Evolutionary conservation across 2,113 vertebrate species (phyloP).

Genomic region (Nerophis lumbriciformis): DNA sequence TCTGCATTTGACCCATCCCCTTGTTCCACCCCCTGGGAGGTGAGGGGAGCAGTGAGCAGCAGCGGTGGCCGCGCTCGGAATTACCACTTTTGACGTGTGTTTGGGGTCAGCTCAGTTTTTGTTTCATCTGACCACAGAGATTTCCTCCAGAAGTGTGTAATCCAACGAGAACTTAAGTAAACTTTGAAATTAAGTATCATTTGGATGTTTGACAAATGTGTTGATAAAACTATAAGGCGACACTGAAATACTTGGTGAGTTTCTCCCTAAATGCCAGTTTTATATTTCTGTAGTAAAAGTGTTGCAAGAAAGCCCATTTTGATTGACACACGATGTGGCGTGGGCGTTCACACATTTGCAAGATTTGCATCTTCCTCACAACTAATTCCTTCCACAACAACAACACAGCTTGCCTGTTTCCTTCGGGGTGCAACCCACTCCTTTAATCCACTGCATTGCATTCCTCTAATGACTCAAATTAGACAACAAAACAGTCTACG

Average conservation of each 20-base stretch:
- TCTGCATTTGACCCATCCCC: no score
- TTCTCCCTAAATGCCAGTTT: background rate
- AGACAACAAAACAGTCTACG: slow-evolving; percentile 31
- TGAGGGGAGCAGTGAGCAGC: no score
- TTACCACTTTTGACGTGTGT: no score
- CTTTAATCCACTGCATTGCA: slow-evolving; percentile 7
- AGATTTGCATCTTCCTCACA: slow-evolving; percentile 22
- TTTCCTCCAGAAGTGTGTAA: no score
- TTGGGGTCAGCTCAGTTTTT: no score
- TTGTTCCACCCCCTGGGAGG: no score
- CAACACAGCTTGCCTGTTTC: slow-evolving; percentile 25
- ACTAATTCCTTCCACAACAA: slow-evolving; percentile 29
- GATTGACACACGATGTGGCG: slow-evolving; percentile 19
- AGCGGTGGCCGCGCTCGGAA: no score
- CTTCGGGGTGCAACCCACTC: slow-evolving; percentile 19
- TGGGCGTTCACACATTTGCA: slow-evolving; percentile 32
- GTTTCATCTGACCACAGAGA: no score
- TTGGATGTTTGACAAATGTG: no score
- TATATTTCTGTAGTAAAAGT: slow-evolving; percentile 1
- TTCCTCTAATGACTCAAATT: slow-evolving; percentile 32
- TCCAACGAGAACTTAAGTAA: no score
- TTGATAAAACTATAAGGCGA: background rate
- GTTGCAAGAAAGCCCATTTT: slow-evolving; percentile 12
- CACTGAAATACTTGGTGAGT: slow-evolving; percentile 2
- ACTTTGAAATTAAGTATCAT: no score